phyloP scores from a whole-genome alignment of 2,888 invertebrate species.

The Mongoloraphidia duomilia region DNA sequence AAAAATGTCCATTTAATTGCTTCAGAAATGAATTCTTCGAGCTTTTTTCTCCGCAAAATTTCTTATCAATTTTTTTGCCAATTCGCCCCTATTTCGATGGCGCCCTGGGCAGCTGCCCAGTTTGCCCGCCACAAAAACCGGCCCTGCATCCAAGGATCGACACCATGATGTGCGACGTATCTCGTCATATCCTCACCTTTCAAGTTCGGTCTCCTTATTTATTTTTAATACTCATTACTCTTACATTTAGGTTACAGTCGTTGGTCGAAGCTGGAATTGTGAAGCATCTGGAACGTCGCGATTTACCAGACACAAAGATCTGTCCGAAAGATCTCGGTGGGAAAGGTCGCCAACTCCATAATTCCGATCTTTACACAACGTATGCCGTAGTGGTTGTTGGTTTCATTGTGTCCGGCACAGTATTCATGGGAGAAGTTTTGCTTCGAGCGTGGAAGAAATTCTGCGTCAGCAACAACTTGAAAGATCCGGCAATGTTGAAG shows the following conservation, averaged over 20 bases:
- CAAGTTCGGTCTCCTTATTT: not conserved
- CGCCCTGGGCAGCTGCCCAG: too few relatives aligned
- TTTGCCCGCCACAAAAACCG: too few relatives aligned
- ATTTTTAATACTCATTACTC: not conserved
- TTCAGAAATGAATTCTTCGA: too few relatives aligned
- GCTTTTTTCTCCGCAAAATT: too few relatives aligned
- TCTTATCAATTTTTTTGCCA: too few relatives aligned
- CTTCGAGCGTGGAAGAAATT: slow-evolving; percentile 4
- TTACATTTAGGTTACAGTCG: slow-evolving; percentile 41
- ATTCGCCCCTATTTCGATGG: too few relatives aligned
- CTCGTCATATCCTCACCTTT: too few relatives aligned
- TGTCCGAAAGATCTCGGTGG: slow-evolving; percentile 71
- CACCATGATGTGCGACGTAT: too few relatives aligned
- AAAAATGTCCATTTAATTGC: too few relatives aligned
- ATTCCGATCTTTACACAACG: slow-evolving; percentile 64
- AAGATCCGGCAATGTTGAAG: not conserved
- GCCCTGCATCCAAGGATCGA: too few relatives aligned
- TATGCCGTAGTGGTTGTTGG: slow-evolving; percentile 62
- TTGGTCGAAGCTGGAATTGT: slow-evolving; percentile 66
- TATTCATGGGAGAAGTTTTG: slow-evolving; percentile 50
- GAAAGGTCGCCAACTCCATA: slow-evolving; percentile 60
- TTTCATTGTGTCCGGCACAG: slow-evolving; percentile 43
- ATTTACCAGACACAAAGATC: slow-evolving; percentile 59
- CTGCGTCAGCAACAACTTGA: slow-evolving; percentile 2
- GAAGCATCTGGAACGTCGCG: slow-evolving; percentile 42